phyloP scores from a whole-genome alignment of 2,113 vertebrate species.

The Boulengeromyrus knoepffleri region DNA sequence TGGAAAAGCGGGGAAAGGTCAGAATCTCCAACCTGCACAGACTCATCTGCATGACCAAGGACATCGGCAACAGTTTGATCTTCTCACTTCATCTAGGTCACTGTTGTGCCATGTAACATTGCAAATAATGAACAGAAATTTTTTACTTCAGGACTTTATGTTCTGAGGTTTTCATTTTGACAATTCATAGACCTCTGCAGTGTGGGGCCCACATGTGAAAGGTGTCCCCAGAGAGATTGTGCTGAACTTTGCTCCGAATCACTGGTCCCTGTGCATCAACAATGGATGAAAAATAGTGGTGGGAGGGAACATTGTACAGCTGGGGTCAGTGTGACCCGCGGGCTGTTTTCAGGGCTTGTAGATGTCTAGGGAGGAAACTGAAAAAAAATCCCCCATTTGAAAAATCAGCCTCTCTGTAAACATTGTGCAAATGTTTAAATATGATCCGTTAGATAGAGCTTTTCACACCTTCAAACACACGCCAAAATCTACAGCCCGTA shows the following conservation, averaged over 20 bases:
- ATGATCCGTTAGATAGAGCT: not conserved
- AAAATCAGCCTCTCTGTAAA: not conserved
- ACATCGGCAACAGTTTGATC: not conserved
- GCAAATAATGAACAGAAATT: not conserved
- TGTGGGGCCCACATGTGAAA: not conserved
- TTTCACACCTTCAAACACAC: not conserved
- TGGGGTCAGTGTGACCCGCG: not conserved
- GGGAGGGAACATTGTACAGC: not conserved
- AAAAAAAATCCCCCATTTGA: not conserved
- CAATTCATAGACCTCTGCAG: not conserved
- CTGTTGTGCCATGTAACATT: not conserved
- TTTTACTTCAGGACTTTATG: not conserved
- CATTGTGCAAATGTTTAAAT: not conserved
- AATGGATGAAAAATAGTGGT: not conserved
- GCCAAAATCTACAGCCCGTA: not conserved
- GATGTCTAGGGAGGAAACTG: not conserved
- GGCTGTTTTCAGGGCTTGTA: not conserved
- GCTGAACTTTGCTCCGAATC: not conserved
- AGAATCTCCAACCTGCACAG: not conserved
- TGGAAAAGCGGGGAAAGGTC: not conserved
- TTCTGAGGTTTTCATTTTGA: not conserved
- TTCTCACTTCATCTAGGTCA: not conserved
- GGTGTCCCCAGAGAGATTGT: not conserved
- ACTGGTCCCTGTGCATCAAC: not conserved
- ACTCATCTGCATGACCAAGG: not conserved